Conservation (phyloP, 2,888 invertebrate species). For the Trisateles emortualis region DNA sequence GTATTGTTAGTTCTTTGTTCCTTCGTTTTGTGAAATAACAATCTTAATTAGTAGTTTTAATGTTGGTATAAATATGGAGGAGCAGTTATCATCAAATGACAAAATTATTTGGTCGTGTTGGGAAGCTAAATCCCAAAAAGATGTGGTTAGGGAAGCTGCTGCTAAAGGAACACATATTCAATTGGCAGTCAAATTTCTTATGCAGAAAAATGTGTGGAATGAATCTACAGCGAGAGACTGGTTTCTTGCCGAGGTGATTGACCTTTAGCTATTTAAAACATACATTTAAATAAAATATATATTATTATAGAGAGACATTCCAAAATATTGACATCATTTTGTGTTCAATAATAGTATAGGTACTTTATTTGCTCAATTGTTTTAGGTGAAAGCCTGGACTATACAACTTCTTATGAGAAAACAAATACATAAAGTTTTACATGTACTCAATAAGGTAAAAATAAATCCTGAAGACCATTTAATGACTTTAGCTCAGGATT, state of each 20-base stretch:
- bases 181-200: conserved; percentile 87
- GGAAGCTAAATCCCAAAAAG: conserved; percentile 88
- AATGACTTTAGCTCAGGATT: conserved; percentile 86
- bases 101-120: conserved; percentile 89
- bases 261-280: conserved; percentile 20
- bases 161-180: conserved; percentile 89
- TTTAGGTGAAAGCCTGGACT: conserved; percentile 88
- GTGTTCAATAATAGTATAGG: not conserved
- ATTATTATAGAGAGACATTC: not conserved
- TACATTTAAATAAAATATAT: not conserved
- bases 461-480: conserved; percentile 87
- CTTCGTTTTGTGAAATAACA: conserved; percentile 22
- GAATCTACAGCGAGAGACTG: conserved; percentile 82
- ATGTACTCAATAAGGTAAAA: conserved; percentile 88
- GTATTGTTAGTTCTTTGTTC: conserved; percentile 21
- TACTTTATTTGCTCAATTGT: conserved; percentile 24
- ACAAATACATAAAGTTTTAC: conserved; percentile 89
- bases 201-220: conserved; percentile 84
- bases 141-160: conserved; percentile 90
- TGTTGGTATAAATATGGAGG: conserved; percentile 58
- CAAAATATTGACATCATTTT: not conserved
- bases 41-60: conserved; percentile 8
- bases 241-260: conserved; percentile 86
- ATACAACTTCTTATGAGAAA: conserved; percentile 87
- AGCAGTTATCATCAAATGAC: conserved; percentile 86